These are phyloP conservation scores for Campoplex nolae DNA, from an alignment of 2,888 invertebrate genomes.

Conservation along the genomic window DNA sequence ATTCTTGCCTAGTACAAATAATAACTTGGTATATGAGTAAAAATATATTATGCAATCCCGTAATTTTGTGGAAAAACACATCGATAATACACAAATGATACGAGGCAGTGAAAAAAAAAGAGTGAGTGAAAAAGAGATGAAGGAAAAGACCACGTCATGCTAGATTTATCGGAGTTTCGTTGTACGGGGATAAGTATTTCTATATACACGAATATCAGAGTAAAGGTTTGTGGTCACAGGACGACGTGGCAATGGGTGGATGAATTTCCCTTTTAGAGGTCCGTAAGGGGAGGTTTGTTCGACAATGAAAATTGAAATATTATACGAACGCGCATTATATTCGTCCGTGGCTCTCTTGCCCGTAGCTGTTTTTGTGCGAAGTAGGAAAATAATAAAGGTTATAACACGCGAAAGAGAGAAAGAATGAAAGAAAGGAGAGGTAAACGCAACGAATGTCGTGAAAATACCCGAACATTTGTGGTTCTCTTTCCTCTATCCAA, in stretches of 20 bases:
- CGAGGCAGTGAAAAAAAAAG: not conserved
- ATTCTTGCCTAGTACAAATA: not conserved
- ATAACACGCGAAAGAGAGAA: constrained; percentile 17
- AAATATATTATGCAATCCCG: not conserved
- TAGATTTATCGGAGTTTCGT: constrained; percentile 64
- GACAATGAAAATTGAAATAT: constrained; percentile 70
- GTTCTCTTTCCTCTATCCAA: constrained; percentile 53
- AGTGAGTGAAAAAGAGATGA: not conserved
- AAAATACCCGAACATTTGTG: constrained; percentile 74
- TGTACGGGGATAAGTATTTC: constrained; percentile 10
- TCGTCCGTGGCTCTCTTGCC: constrained; percentile 46
- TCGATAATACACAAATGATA: constrained; percentile 44
- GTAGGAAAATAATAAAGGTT: constrained; percentile 68
- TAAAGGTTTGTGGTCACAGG: constrained; percentile 53
- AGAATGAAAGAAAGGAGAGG: constrained; percentile 25
- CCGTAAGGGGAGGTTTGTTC: constrained; percentile 54
- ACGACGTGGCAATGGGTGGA: constrained; percentile 24
- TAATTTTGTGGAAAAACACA: not conserved
- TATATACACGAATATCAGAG: not conserved
- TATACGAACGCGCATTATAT: constrained; percentile 66
- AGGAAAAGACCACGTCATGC: constrained; percentile 28
- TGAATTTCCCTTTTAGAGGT: constrained; percentile 53
- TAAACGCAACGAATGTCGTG: constrained; percentile 60
- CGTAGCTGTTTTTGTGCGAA: constrained; percentile 63
- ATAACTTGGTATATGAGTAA: not conserved